phyloP scores from a whole-genome alignment of 2,113 vertebrate species.

The Etheostoma spectabile region DNA sequence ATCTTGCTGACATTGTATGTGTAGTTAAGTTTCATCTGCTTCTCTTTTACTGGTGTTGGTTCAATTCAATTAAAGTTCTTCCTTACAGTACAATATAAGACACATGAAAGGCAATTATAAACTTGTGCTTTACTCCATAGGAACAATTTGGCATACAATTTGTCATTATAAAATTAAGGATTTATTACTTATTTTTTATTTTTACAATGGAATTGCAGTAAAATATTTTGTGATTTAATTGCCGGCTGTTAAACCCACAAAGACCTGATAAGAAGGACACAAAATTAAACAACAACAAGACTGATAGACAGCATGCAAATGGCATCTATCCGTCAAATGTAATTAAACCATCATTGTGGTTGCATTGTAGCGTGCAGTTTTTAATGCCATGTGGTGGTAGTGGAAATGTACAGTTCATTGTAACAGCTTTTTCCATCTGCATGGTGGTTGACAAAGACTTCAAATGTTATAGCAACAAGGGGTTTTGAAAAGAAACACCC shows the following conservation, averaged over 20 bases:
- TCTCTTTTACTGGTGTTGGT: not conserved
- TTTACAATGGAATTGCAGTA: not conserved
- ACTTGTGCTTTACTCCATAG: not conserved
- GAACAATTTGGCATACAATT: not conserved
- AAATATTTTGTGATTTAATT: not conserved
- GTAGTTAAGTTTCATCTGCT: not conserved
- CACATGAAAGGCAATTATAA: not conserved
- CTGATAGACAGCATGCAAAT: not conserved
- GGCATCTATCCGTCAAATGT: not conserved
- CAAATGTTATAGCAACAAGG: slow-evolving; percentile 17
- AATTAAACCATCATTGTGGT: not conserved
- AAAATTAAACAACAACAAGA: not conserved
- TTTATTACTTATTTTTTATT: not conserved
- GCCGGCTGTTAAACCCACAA: not conserved
- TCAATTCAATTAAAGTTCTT: not conserved
- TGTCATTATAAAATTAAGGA: not conserved
- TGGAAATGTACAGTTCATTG: not conserved
- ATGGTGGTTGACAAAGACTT: slow-evolving; percentile 12
- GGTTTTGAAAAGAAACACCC: slow-evolving; percentile 30
- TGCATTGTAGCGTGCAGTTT: not conserved
- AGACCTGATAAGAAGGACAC: not conserved
- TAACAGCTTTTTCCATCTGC: not conserved
- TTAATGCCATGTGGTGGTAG: not conserved
- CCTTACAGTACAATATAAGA: not conserved
- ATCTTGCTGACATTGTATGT: not conserved